A percentile compares a stretch with the other conserved stretches of the same genome.
phyloP scores from a whole-genome alignment of 2,113 vertebrate genomes.

The Paradoxurus hermaphroditus region DNA sequence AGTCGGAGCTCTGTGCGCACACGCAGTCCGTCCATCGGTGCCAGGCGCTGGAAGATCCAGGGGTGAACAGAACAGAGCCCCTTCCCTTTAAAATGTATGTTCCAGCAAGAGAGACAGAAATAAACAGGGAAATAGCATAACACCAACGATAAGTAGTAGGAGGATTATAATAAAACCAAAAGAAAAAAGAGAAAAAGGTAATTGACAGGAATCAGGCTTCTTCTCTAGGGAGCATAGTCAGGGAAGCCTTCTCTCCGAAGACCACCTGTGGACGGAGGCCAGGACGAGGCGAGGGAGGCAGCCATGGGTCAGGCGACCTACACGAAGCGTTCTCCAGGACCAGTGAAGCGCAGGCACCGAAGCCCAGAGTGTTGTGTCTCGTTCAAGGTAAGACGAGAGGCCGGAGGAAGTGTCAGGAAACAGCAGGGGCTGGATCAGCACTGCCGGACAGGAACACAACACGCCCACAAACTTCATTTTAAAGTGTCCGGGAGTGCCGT shows the following conservation, averaged over 20 bases:
- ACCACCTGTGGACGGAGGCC: neutral
- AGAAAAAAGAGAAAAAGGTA: neutral
- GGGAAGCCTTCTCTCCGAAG: neutral
- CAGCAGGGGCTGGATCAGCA: accelerated
- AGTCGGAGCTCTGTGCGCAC: neutral
- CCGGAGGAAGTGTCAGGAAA: neutral
- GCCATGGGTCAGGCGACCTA: neutral
- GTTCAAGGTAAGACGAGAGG: neutral
- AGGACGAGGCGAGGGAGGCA: neutral
- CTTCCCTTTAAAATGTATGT: neutral
- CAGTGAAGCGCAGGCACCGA: neutral
- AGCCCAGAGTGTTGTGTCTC: neutral
- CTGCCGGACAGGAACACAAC: neutral
- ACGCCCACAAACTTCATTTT: neutral
- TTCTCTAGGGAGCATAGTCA: neutral
- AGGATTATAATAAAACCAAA: neutral
- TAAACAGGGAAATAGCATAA: neutral
- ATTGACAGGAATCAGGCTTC: neutral
- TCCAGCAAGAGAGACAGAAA: neutral
- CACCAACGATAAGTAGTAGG: neutral
- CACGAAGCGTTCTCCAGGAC: neutral
- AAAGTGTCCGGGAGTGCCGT: neutral
- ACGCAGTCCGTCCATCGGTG: neutral
- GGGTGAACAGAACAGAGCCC: neutral
- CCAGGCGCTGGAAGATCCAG: neutral